Base-by-base conservation (phyloP, 2,113 vertebrate genomes). In the Rhabdornis inornatus region DNA sequence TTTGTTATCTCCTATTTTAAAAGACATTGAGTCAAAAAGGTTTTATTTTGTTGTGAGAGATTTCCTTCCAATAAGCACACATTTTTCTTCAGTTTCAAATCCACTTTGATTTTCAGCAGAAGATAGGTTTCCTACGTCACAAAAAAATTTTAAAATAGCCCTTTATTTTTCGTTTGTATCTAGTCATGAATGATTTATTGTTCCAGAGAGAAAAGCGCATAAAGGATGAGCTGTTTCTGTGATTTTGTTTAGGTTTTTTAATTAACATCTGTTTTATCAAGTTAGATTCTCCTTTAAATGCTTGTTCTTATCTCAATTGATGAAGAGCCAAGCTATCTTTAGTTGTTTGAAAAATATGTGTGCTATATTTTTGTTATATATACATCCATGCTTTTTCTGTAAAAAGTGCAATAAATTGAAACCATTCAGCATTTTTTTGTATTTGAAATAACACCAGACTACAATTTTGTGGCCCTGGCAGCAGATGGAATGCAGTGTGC, bases 391-490 rank as follows among this genome's bases (percentile, higher is more conserved):
- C 30, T 77, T 91, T 91, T 87, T 83, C 70, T 91, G 52, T 80
- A 28, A 86, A 77, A 95, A 77, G 47, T 94, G 90, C 78, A 95
- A 91, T 69, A 91, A 91, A 91, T 80, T 33, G 5, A 79, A 91
- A 83, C 33, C 55, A 86, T 90, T 95, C 87, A 69, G 53, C 66
- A 53, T 20, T 89, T 89, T 52, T 75, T 82, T 78, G 5, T 68
- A 72, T 76, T 80, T 95, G 71, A 95, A 85, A 42, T 85, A 77
- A 95, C 91, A 75, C 91, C 87, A 96, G 82, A 45, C 55, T 66
- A 53, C 65, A 93, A 13, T 95, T 87, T 44, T 86, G 59, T 91
- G 87, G 75, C 78, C 92, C 91, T 91, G 90, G 82, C 70, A 83
- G 89, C 82, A 91, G 82, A 93, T 83, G 55, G 95, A 95, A 83